Percentiles rank a stretch among this genome's conserved stretches.
phyloP scores from a whole-genome alignment of 1,140 invertebrate genomes.

The Apis cerana region DNA sequence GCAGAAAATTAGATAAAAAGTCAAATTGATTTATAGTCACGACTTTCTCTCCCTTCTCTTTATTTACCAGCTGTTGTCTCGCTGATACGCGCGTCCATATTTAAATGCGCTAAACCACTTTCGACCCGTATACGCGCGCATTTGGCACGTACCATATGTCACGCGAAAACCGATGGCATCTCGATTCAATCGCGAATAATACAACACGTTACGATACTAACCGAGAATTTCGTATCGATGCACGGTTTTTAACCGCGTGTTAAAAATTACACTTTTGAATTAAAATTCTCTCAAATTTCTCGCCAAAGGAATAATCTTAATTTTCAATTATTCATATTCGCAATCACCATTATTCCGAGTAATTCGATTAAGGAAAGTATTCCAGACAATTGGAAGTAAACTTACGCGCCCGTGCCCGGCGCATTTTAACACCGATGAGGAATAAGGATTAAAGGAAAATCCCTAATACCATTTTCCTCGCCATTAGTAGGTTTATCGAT shows the following conservation, averaged over 20 bases:
- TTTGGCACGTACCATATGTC: conserved; percentile 66
- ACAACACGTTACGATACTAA: not conserved
- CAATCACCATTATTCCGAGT: not conserved
- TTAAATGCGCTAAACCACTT: conserved; percentile 60
- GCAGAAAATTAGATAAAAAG: not conserved
- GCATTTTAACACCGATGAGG: conserved; percentile 3
- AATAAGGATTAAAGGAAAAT: conserved; percentile 37
- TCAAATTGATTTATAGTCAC: too few species aligned
- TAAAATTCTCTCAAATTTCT: too few species aligned
- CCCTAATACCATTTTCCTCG: conserved; percentile 46
- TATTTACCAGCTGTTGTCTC: not conserved
- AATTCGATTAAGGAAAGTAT: conserved; percentile 14
- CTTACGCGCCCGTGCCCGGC: not conserved
- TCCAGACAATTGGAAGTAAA: not conserved
- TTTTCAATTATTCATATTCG: not conserved
- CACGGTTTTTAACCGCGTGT: not conserved
- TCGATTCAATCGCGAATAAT: conserved; percentile 20
- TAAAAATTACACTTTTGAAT: too few species aligned
- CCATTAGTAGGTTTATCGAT: conserved; percentile 44
- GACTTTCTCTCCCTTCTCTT: not conserved
- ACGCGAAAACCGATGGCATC: conserved; percentile 54
- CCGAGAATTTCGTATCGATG: not conserved
- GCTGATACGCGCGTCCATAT: conserved; percentile 5
- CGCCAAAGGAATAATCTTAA: not conserved
- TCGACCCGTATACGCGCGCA: conserved; percentile 45